Base-by-base conservation (phyloP, 2,797 vertebrate species). In the Trachops cirrhosus region DNA sequence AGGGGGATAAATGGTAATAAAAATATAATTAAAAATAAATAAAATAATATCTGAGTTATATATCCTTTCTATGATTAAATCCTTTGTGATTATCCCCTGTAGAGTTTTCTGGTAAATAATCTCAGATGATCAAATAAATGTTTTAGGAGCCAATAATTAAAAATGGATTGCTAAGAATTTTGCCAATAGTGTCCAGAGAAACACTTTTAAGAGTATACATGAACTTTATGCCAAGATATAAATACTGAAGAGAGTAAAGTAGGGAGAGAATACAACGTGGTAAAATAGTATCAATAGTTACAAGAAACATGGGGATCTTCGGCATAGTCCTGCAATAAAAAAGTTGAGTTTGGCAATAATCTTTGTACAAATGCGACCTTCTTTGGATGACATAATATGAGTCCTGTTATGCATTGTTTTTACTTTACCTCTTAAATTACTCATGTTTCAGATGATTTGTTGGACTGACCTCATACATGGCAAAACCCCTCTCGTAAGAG, bases 291-390 rank as follows among this genome's bases (percentile, higher is more conserved):
- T 39, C 44, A 54, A 75, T 11, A 62, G 6, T 64, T 94, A 32
- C 37, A 46, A 74, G 87, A 86, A 93, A 21, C 34, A 41, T 44
- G 22, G 62, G 70, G 22, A 7, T 84, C 9, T 92, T 87, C 62
- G 39, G 68, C 93, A 93, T 9, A 57, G 12, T 32, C 21, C 39
- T 54, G 52, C 22, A 83, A 67, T 78, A 86, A 77, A 90, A 85
- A 86, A 59, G 54, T 54, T 71, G 39, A 86, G 21, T 92, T 90
- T 78, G 84, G 46, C 46, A 90, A 89, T 70, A 92, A 91, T 83
- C 62, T 89, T 89, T 96, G 83, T 82, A 79, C 57, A 96, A 89
- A 96, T 90, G 95, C 64, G 92, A 96, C 62, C 89, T 93, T 88
- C 39, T 83, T 62, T 68, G 92, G 62, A 83, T 44, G 68, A 77